Evolutionary conservation across 2,113 vertebrate species (phyloP), one percentile per base, ranked within the genome.

Genomic region (Desmodus rotundus): DNA sequence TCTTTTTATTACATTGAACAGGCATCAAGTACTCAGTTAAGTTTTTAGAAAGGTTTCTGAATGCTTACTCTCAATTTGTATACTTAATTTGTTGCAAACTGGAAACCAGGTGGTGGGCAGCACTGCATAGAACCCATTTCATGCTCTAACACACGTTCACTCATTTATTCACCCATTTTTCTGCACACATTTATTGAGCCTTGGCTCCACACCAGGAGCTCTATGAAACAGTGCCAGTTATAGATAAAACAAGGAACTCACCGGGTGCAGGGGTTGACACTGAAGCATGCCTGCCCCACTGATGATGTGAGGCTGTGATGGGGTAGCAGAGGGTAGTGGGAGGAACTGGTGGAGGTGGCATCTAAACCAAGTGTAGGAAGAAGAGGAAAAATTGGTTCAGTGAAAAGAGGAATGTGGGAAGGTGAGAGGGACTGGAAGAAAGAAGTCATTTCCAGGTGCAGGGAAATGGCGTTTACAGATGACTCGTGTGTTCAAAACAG

Each of bases 1-100:
- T 54, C 83, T 93, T 94, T 84, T 65, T 68, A 38, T 88, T 52
- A 76, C 50, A 70, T 38, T 81, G 38, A n/a, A 67, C 41, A 78
- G 52, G 50, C 47, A 9, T 54, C 2, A 77, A 89, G 33, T 31
- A 24, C n/a, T 87, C 56, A 50, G 65, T n/a, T 76, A 45, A 33
- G 41, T 12, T 73, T 50, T 38, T 67, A 16, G 36, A 63, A 45
- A 54, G 43, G 45, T 52, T 78, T 94, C 74, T 36, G 24, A 52
- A 56, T 28, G 26, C 33, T 76, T 26, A 43, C 24, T 33, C 24
- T 43, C 38, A 26, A 7, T 82, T 45, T 94, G 67, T 82, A 4
- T 22, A n/a, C 68, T 80, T 67, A 36, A 54, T 82, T 33, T 43
- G 56, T 87, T 43, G 76, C 28, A 33, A 61, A 9, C 5, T 67